Evolutionary conservation across 2,113 vertebrate species (phyloP).

Genomic region (Tragelaphus scriptus): DNA sequence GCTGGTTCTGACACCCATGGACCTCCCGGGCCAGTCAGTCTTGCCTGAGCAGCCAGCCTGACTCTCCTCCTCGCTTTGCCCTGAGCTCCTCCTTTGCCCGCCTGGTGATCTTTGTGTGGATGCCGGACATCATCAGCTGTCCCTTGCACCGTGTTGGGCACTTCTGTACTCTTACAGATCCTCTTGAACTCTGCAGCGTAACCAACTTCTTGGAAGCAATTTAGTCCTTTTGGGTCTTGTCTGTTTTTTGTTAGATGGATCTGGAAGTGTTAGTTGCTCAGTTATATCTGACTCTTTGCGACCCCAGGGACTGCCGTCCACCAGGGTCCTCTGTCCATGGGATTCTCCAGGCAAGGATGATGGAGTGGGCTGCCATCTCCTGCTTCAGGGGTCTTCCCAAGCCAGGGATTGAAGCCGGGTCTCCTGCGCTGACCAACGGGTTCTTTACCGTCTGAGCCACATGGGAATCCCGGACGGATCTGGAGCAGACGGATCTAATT

Average conservation of each 20-base stretch:
- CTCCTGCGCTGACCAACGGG: neutral
- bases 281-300: neutral
- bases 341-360: neutral
- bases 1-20: neutral
- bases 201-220: neutral
- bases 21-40: neutral
- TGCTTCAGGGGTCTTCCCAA: neutral
- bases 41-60: neutral
- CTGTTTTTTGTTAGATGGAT: neutral
- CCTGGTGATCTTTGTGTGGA: neutral
- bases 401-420: neutral
- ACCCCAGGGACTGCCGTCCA: neutral
- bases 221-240: neutral
- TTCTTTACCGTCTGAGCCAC: neutral
- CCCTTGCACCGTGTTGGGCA: neutral
- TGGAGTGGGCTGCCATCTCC: neutral
- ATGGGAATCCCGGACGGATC: neutral
- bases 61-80: neutral
- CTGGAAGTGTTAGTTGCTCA: neutral
- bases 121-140: neutral
- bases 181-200: neutral
- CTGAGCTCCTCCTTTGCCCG: neutral
- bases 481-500: neutral
- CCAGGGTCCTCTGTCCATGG: neutral
- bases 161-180: neutral